Percentiles rank a stretch among this genome's conserved stretches.
These are phyloP conservation scores for Coregonus sp. DNA, from an alignment of 2,797 vertebrate genomes.

Conservation along the genomic window DNA sequence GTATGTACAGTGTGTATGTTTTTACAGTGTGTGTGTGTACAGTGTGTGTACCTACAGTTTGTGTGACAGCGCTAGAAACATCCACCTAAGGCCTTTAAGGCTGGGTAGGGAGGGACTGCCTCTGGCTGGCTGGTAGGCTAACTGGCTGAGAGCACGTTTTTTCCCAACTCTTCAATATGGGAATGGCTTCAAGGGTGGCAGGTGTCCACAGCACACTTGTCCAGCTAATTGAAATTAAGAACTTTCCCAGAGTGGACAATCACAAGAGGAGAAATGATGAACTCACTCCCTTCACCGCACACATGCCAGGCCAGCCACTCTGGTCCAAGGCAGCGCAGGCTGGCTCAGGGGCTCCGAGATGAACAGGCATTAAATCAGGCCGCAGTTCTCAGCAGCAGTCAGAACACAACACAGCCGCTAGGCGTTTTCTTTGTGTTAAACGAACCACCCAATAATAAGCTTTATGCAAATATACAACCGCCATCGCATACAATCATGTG, in stretches of 20 bases:
- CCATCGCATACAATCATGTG: slow-evolving; percentile 37
- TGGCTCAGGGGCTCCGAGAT: slow-evolving; percentile 36
- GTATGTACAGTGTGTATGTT: slow-evolving; percentile 18
- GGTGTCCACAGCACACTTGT: slow-evolving; percentile 53
- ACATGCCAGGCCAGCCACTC: slow-evolving; percentile 33
- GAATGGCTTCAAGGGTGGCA: slow-evolving; percentile 35
- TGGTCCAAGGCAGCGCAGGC: slow-evolving; percentile 23
- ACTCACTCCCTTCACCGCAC: slow-evolving; percentile 10
- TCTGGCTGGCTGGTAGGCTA: slow-evolving; percentile 19
- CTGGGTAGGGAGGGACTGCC: slow-evolving; percentile 19
- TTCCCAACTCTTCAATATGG: slow-evolving; percentile 23
- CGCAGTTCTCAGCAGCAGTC: slow-evolving; percentile 43
- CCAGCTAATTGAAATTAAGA: slow-evolving; percentile 57
- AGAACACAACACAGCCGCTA: slow-evolving; percentile 35
- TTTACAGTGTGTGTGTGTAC: neutral
- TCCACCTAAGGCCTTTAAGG: slow-evolving; percentile 9
- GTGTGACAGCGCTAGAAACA: neutral
- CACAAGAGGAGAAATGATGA: slow-evolving; percentile 51
- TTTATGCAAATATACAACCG: slow-evolving; percentile 49
- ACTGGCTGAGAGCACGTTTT: slow-evolving; percentile 21
- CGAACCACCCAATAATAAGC: slow-evolving; percentile 39
- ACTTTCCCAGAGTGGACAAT: slow-evolving; percentile 37
- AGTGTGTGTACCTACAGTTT: neutral
- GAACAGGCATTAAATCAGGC: slow-evolving; percentile 51
- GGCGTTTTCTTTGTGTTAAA: slow-evolving; percentile 36